Conservation (phyloP, 2,888 invertebrate genomes). For the Nephrocerus scutellatus region DNA sequence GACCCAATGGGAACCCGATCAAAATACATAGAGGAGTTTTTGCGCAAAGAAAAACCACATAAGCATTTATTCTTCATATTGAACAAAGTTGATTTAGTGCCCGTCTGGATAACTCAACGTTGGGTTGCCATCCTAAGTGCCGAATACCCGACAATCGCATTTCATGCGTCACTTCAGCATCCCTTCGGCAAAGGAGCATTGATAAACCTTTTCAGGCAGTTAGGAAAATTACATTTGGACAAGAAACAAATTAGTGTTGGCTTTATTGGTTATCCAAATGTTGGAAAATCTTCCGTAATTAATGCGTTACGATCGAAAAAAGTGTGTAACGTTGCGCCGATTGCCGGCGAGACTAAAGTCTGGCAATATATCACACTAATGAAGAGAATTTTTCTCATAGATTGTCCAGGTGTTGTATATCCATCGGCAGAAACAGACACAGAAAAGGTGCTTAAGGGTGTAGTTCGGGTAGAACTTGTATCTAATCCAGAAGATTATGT, state of each 20-base stretch:
- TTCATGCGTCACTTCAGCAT: conserved; percentile 97
- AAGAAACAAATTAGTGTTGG: conserved; percentile 99
- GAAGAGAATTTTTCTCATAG: conserved; percentile 93
- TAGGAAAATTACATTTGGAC: conserved; percentile 89
- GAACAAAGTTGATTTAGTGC: conserved; percentile 95
- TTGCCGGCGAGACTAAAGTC: conserved; percentile 95
- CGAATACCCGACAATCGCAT: conserved; percentile 96
- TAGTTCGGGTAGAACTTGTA: conserved; percentile 92
- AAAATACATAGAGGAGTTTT: conserved; percentile 82
- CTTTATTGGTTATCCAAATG: conserved; percentile 98
- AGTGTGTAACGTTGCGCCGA: conserved; percentile 97
- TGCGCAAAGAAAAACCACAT: conserved; percentile 90
- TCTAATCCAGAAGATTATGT: conserved; percentile 95
- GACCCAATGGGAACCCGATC: conserved; percentile 97
- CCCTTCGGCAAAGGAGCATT: conserved; percentile 97
- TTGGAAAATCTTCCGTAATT: conserved; percentile 97
- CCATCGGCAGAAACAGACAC: conserved; percentile 93
- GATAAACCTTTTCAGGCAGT: conserved; percentile 91
- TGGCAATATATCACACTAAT: conserved; percentile 99
- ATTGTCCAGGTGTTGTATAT: conserved; percentile 98
- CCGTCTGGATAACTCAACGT: conserved; percentile 95
- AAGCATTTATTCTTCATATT: conserved; percentile 96
- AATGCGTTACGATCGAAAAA: conserved; percentile 93
- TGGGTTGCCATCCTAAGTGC: conserved; percentile 93
- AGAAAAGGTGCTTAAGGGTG: conserved; percentile 92